Evolutionary conservation across 2,797 vertebrate genomes (phyloP).

Genomic region (Sylvia borin): DNA sequence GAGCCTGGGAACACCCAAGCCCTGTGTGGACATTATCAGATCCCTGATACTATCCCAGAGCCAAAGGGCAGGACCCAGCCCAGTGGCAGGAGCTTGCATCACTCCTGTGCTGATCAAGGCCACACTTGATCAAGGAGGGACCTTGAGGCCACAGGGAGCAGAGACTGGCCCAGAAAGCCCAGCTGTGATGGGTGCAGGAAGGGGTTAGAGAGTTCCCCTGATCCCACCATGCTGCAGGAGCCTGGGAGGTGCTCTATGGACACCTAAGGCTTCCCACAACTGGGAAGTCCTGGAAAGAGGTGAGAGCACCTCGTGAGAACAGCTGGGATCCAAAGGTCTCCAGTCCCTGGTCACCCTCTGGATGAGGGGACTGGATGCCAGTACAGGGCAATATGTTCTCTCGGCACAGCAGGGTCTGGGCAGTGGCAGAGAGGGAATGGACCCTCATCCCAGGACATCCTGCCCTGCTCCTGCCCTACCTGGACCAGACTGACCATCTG

Average conservation of each 20-base stretch:
- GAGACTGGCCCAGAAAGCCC: background rate
- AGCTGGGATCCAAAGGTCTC: background rate
- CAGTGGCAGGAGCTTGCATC: background rate
- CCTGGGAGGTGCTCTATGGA: fast-evolving
- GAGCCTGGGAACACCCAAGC: fast-evolving
- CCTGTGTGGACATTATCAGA: background rate
- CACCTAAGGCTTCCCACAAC: background rate
- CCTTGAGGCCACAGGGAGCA: background rate
- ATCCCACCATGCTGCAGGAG: background rate
- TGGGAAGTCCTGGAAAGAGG: background rate
- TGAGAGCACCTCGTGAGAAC: background rate
- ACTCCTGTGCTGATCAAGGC: background rate
- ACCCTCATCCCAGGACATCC: background rate
- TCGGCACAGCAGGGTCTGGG: background rate
- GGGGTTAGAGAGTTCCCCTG: background rate
- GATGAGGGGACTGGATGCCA: background rate
- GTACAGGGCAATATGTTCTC: background rate
- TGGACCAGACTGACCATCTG: constrained; percentile 81
- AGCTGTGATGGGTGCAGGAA: background rate
- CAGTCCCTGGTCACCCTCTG: background rate
- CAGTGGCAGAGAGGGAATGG: background rate
- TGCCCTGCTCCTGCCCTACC: constrained; percentile 67
- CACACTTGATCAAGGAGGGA: background rate
- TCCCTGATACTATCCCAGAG: background rate
- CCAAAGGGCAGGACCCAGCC: background rate